Conservation (phyloP, 2,888 invertebrate species). For the Oxyteleia sp. region DNA sequence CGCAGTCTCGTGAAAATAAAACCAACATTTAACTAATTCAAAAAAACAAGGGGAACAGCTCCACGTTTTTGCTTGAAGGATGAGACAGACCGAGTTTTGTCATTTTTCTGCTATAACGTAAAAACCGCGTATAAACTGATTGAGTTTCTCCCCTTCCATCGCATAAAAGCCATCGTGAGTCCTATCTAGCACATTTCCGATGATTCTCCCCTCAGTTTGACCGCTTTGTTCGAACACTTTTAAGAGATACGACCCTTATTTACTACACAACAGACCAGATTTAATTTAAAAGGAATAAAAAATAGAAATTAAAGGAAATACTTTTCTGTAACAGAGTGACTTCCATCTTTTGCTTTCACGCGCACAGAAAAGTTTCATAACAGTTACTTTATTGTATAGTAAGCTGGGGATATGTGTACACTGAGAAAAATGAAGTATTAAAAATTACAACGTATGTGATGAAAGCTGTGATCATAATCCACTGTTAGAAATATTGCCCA, state of each 20-base stretch:
- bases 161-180: constrained; percentile 38
- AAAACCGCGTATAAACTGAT: constrained; percentile 50
- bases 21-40: constrained; percentile 15
- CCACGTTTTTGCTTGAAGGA: constrained; percentile 4
- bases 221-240: constrained; percentile 46
- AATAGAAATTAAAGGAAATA: too few relatives aligned
- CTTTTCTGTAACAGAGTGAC: too few relatives aligned
- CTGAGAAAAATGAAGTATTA: too few relatives aligned
- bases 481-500: too few relatives aligned
- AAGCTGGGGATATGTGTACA: too few relatives aligned
- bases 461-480: too few relatives aligned
- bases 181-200: constrained; percentile 53
- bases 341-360: too few relatives aligned
- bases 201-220: constrained; percentile 42
- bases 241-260: constrained; percentile 37
- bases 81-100: constrained; percentile 1
- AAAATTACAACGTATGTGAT: too few relatives aligned
- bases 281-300: constrained; percentile 6
- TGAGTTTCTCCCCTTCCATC: constrained; percentile 35
- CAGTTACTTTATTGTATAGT: too few relatives aligned
- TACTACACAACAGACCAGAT: not conserved
- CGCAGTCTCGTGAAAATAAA: constrained; percentile 3
- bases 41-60: not conserved
- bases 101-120: constrained; percentile 27
- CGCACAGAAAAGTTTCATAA: too few relatives aligned